Evolutionary conservation across 2,888 invertebrate genomes (phyloP).

Genomic region (Thymelicus acteon): DNA sequence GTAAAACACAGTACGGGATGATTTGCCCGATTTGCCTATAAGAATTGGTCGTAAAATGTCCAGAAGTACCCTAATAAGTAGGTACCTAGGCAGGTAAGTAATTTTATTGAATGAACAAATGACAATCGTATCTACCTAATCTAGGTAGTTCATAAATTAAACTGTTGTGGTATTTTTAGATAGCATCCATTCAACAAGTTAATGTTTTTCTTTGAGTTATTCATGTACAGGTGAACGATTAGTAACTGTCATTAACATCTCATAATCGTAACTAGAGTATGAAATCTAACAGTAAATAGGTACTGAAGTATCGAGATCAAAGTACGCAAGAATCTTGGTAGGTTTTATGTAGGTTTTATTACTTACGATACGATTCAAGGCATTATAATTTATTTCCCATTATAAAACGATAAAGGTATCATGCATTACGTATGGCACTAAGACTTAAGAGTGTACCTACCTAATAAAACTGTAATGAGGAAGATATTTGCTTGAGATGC

Average conservation of each 20-base stretch:
- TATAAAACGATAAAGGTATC: slow-evolving; percentile 18
- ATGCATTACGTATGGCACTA: slow-evolving; percentile 15
- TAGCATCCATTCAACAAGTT: background rate
- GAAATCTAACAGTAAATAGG: slow-evolving; percentile 29
- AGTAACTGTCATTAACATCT: slow-evolving; percentile 16
- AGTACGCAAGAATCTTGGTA: slow-evolving; percentile 1
- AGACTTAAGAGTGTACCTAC: background rate
- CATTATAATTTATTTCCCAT: slow-evolving; percentile 15
- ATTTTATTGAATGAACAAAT: too few relatives aligned
- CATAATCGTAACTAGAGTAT: slow-evolving; percentile 21
- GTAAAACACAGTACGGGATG: too few relatives aligned
- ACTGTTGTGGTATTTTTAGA: too few relatives aligned
- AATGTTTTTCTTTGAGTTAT: background rate
- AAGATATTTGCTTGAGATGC: slow-evolving; percentile 16
- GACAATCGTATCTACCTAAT: too few relatives aligned
- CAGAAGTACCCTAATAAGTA: too few relatives aligned
- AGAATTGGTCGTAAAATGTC: too few relatives aligned
- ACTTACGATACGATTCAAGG: background rate
- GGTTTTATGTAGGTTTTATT: background rate
- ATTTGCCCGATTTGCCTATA: too few relatives aligned
- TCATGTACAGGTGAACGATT: slow-evolving; percentile 1
- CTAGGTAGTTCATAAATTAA: too few relatives aligned
- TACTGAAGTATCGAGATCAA: background rate
- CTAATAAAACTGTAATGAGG: slow-evolving; percentile 35
- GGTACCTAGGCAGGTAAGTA: too few relatives aligned